phyloP scores from a whole-genome alignment of 1,140 invertebrate genomes.

The Gonatopus flavifemur region DNA sequence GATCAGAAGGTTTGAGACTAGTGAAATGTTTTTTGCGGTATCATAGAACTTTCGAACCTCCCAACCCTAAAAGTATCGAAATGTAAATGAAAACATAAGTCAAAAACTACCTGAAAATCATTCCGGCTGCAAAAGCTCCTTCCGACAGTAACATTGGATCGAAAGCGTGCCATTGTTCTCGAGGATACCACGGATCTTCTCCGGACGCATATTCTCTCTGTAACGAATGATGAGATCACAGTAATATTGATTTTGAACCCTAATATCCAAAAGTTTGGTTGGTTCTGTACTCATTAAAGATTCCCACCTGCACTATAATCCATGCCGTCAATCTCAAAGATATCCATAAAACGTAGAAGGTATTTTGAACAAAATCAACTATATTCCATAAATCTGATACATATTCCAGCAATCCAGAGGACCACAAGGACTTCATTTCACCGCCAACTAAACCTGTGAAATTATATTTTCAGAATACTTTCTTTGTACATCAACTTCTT shows the following conservation, averaged over 20 bases:
- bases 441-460: conserved; percentile 82
- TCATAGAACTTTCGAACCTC: too few species aligned
- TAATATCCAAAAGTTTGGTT: not conserved
- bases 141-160: conserved; percentile 94
- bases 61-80: not conserved
- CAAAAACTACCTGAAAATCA: conserved; percentile 79
- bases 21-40: too few species aligned
- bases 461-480: conserved; percentile 7
- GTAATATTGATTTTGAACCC: not conserved
- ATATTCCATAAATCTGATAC: conserved; percentile 95
- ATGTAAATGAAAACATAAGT: not conserved
- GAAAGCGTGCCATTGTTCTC: conserved; percentile 89
- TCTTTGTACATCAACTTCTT: too few species aligned
- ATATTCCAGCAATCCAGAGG: conserved; percentile 86
- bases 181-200: conserved; percentile 76
- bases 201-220: conserved; percentile 73
- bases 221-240: not conserved
- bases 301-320: conserved; percentile 74
- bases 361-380: conserved; percentile 93
- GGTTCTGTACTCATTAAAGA: not conserved
- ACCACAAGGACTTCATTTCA: conserved; percentile 86
- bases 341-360: conserved; percentile 91
- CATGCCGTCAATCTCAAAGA: conserved; percentile 74
- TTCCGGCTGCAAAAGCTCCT: conserved; percentile 90
- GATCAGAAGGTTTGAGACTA: too few species aligned